phyloP scores from a whole-genome alignment of 2,113 vertebrate genomes.

The Elephantulus edwardii region DNA sequence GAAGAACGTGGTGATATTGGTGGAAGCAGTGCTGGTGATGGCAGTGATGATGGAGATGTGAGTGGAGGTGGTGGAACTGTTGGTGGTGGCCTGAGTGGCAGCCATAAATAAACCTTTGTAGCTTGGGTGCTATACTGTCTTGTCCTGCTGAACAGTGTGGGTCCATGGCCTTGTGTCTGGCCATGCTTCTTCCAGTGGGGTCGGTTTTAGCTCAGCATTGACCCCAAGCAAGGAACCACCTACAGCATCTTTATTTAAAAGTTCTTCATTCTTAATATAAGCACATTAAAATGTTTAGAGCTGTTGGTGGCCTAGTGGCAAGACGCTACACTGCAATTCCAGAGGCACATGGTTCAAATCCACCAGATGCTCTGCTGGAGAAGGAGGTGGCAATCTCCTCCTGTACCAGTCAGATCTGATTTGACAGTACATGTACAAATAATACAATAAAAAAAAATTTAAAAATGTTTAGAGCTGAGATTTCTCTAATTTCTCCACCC shows the following conservation, averaged over 20 bases:
- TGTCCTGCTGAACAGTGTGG: background rate
- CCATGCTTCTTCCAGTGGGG: background rate
- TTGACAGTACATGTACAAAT: too few species aligned
- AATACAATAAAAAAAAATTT: too few species aligned
- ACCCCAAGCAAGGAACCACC: background rate
- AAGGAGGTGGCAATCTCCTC: too few species aligned
- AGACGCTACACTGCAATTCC: too few species aligned
- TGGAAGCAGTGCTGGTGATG: background rate
- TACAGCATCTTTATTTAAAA: too few species aligned
- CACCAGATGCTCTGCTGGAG: too few species aligned
- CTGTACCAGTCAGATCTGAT: too few species aligned
- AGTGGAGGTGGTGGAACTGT: background rate
- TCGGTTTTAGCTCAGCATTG: background rate
- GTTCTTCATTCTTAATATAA: background rate
- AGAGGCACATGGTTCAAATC: too few species aligned
- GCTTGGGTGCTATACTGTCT: background rate
- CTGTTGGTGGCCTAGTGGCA: too few species aligned
- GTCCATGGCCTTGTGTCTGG: background rate
- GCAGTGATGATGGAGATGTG: background rate
- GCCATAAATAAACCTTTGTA: background rate
- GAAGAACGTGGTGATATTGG: background rate
- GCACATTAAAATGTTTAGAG: background rate
- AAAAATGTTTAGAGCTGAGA: background rate
- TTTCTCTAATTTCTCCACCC: rapidly evolving
- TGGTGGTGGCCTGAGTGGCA: background rate